Evolutionary conservation across 2,797 vertebrate species (phyloP).

Genomic region (Clarias fuscus): DNA sequence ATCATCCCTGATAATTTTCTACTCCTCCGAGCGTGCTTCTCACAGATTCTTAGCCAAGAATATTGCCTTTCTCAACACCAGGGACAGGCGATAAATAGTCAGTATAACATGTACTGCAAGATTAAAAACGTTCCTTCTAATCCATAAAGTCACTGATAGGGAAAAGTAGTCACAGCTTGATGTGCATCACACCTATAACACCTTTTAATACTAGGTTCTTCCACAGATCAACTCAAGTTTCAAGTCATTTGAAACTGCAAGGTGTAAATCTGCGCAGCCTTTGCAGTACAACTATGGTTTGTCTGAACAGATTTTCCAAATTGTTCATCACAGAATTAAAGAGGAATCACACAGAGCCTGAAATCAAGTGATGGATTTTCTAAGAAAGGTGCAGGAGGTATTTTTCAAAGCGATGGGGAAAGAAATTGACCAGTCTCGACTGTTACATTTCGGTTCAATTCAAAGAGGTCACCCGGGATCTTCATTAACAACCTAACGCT

Average conservation of each 20-base stretch:
- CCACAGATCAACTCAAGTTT: slow-evolving; percentile 3
- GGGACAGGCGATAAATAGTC: slow-evolving; percentile 21
- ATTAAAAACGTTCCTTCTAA: slow-evolving; percentile 22
- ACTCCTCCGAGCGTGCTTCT: slow-evolving; percentile 20
- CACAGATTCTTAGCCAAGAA: slow-evolving; percentile 30
- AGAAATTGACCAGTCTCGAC: slow-evolving; percentile 13
- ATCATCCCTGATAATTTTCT: slow-evolving; percentile 47
- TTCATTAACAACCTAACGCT: slow-evolving; percentile 9
- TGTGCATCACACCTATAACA: not conserved
- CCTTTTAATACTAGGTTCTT: not conserved
- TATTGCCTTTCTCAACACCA: slow-evolving; percentile 31
- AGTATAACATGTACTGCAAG: slow-evolving; percentile 19
- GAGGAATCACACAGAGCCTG: slow-evolving; percentile 22
- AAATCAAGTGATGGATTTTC: slow-evolving; percentile 33
- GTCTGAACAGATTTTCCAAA: slow-evolving; percentile 3
- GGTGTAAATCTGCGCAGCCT: slow-evolving; percentile 4
- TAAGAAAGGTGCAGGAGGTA: slow-evolving; percentile 11
- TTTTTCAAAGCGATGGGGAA: slow-evolving; percentile 8
- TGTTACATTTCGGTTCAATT: not conserved
- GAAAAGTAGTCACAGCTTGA: not conserved
- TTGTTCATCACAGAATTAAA: slow-evolving; percentile 8
- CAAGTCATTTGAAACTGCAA: slow-evolving; percentile 5
- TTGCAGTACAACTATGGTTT: not conserved
- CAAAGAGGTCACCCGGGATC: not conserved
- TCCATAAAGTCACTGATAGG: slow-evolving; percentile 15